phyloP scores from a whole-genome alignment of 2,888 invertebrate genomes.

The Mythimna impura region DNA sequence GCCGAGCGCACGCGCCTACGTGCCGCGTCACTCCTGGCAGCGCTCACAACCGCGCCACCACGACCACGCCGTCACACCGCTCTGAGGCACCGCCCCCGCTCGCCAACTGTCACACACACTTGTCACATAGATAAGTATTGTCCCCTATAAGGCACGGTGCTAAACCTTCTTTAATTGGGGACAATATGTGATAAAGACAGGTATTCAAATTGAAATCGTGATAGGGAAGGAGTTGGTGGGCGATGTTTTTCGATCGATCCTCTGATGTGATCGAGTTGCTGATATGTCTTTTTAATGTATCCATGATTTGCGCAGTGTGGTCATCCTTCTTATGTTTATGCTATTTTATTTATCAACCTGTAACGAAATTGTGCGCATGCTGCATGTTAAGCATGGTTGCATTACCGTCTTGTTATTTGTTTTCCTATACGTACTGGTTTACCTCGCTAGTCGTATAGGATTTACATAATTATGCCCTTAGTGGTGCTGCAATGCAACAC shows the following conservation, averaged over 20 bases:
- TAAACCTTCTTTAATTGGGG: constrained; percentile 56
- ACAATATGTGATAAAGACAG: constrained; percentile 47
- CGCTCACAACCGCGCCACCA: constrained; percentile 26
- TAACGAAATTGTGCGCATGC: constrained; percentile 32
- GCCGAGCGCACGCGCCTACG: constrained; percentile 78
- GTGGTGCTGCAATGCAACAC: constrained; percentile 27
- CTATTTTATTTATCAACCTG: constrained; percentile 33
- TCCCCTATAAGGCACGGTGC: constrained; percentile 46
- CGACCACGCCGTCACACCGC: constrained; percentile 47
- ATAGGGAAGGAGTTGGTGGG: constrained; percentile 14
- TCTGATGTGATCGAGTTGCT: constrained; percentile 8
- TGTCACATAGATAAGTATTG: constrained; percentile 61
- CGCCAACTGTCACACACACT: constrained; percentile 46
- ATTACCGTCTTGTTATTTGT: constrained; percentile 48
- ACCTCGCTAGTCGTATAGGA: constrained; percentile 40
- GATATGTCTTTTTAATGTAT: constrained; percentile 20
- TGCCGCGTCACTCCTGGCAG: constrained; percentile 69
- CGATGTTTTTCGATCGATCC: constrained; percentile 21
- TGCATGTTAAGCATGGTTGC: constrained; percentile 39
- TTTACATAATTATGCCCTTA: constrained; percentile 51
- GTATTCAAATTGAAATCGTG: constrained; percentile 42
- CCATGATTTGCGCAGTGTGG: constrained; percentile 14
- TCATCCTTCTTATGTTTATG: constrained; percentile 19
- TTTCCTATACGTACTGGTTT: constrained; percentile 49
- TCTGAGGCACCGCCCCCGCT: constrained; percentile 62